phyloP scores from a whole-genome alignment of 2,888 invertebrate genomes.

The Rambutsinella grinnellia region DNA sequence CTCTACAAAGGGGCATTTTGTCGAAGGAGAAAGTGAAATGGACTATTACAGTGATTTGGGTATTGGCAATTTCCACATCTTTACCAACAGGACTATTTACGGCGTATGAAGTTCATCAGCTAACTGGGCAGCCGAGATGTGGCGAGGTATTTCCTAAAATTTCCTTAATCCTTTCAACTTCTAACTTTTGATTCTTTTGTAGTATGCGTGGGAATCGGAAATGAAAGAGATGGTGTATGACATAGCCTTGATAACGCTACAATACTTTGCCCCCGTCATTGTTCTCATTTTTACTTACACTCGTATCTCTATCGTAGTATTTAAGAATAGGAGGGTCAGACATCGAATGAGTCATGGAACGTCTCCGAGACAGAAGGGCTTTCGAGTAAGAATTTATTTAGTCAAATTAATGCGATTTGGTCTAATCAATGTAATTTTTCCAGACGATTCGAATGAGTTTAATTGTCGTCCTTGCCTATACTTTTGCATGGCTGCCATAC shows the following conservation, averaged over 20 bases:
- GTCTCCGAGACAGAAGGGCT: slow-evolving; percentile 23
- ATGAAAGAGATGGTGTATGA: slow-evolving; percentile 81
- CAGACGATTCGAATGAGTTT: slow-evolving; percentile 72
- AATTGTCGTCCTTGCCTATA: slow-evolving; percentile 70
- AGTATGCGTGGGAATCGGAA: slow-evolving; percentile 75
- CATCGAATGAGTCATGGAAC: slow-evolving; percentile 31
- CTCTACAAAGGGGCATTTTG: slow-evolving; percentile 80
- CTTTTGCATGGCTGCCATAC: slow-evolving; percentile 71
- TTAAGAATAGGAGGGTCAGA: slow-evolving; percentile 81
- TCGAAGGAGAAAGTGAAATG: slow-evolving; percentile 79
- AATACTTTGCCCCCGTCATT: slow-evolving; percentile 84
- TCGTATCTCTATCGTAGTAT: slow-evolving; percentile 86
- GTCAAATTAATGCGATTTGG: no score
- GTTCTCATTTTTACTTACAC: slow-evolving; percentile 88
- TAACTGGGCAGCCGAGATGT: slow-evolving; percentile 34
- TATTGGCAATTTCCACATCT: slow-evolving; percentile 79
- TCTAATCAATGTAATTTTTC: slow-evolving; percentile 39
- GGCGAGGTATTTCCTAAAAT: slow-evolving; percentile 37
- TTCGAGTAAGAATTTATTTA: slow-evolving; percentile 17
- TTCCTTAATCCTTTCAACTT: not conserved
- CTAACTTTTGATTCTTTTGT: not conserved
- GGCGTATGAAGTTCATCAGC: slow-evolving; percentile 26
- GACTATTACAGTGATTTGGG: slow-evolving; percentile 81
- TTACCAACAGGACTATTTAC: slow-evolving; percentile 84
- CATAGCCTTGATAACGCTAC: slow-evolving; percentile 81